phyloP scores from a whole-genome alignment of 2,113 vertebrate genomes.

The Pongo abelii region DNA sequence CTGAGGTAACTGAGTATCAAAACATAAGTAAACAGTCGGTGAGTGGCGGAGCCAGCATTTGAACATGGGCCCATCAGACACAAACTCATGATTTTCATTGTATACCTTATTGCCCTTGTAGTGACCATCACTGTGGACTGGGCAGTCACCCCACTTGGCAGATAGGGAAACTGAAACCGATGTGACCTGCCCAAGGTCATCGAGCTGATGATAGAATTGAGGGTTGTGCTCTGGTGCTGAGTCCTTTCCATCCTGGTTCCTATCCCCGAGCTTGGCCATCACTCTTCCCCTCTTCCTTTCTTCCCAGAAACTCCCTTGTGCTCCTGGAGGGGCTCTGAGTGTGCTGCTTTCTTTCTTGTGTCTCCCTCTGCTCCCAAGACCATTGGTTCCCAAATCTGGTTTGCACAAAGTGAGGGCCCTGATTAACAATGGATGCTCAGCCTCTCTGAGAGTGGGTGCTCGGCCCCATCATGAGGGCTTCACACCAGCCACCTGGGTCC shows the following conservation, averaged over 20 bases:
- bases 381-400: background rate
- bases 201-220: background rate
- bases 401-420: background rate
- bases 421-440: background rate
- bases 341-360: accelerated
- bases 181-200: background rate
- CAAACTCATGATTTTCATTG: background rate
- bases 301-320: background rate
- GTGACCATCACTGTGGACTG: accelerated
- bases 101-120: background rate
- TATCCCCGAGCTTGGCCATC: background rate
- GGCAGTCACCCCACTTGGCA: background rate
- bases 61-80: background rate
- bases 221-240: accelerated
- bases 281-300: background rate
- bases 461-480: accelerated
- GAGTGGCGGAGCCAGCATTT: background rate
- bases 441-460: background rate
- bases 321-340: background rate
- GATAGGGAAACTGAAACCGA: background rate
- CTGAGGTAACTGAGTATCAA: background rate
- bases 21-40: too few species aligned
- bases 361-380: background rate
- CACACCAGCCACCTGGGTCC: background rate
- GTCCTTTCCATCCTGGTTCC: background rate